Base-by-base conservation (phyloP, 2,797 vertebrate genomes). In the Naso thynnoides region DNA sequence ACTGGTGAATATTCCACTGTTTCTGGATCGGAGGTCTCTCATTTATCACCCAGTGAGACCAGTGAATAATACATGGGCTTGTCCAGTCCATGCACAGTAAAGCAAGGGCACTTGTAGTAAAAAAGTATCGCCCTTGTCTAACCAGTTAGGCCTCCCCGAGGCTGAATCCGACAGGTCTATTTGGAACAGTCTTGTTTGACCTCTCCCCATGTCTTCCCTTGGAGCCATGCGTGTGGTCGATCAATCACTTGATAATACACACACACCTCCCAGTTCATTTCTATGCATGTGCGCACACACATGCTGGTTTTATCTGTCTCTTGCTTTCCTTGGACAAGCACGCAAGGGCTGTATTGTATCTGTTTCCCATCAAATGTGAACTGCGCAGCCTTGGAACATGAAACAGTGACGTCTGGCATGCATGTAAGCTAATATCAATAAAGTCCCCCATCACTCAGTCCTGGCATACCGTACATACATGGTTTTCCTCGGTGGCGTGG, bases 151-250 rank as follows among this genome's bases (percentile, higher is more conserved):
- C 65, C 88, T 83, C 89, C 89, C 90, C 3, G 73, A 89, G 92
- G 91, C 93, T 81, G 76, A 83, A 76, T 89, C 85, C 79, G 88
- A 92, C 90, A 91, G 89, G 90, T 94, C 90, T 91, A 91, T 92
- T 93, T 93, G 91, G 89, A 93, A 92, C 82, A 76, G 81, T 90
- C 91, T 92, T 84, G 80, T 92, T 91, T 92, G 92, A 94, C 92
- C 93, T 89, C 83, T 86, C 78, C 71, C 82, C 71, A 56, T 86
- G 87, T 91, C 91, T 92, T 92, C 89, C 88, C 92, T 92, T 77
- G 85, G 76, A 91, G 91, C 84, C 56, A 90, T 82, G 81, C 62
- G 8, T 82, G 70, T 82, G 72, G 77, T 73, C 44, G 65, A 93
- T 94, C 92, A 92, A 93, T 95, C 93, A 92, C 84, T 72, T 67